Evolutionary conservation across 2,797 vertebrate genomes (phyloP), one percentile per base, ranked within the genome.

Genomic region (Melanotaenia parkinsoni): DNA sequence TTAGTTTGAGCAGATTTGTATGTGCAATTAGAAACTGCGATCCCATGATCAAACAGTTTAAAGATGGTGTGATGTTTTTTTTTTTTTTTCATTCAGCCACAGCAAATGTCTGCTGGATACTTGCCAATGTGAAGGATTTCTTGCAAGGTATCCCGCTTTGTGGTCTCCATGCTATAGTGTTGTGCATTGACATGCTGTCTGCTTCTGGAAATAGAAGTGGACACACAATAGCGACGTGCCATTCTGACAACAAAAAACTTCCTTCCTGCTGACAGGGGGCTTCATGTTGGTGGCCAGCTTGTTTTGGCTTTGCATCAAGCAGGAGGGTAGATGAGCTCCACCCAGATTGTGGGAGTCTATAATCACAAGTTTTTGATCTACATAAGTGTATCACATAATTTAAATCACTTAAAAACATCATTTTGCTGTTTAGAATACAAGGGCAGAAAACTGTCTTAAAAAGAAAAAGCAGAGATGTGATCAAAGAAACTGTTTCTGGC

Each of bases 211-310:
- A 77, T 72, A 59, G 82, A 76, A 14, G 50, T 32, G 54, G 51
- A 67, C 77, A 66, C 72, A 84, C 79, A 88, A 87, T 87, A 26
- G 76, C 74, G 70, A 73, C 72, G 74, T 65, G 67, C 83, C 72
- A 67, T 76, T 65, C 58, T 77, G 73, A 88, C 86, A 91, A 90
- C 88, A 87, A 78, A 80, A 85, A 83, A 82, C 83, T 89, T 94
- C 87, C 89, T 91, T 92, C 89, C 90, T 90, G 70, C 63, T 77
- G 53, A 86, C 71, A 22, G 72, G 69, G 67, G 75, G 77, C 64
- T 82, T 80, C 28, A 2, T 32, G 40, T 45, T 67, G 78, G 51
- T 59, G 47, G 79, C 74, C 71, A 20, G 83, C 62, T 77, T 86
- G 80, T 90, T 86, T 90, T 91, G 91, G 86, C 87, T 56, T 61